phyloP scores from a whole-genome alignment of 2,888 invertebrate genomes.

The Hylaea fasciaria region DNA sequence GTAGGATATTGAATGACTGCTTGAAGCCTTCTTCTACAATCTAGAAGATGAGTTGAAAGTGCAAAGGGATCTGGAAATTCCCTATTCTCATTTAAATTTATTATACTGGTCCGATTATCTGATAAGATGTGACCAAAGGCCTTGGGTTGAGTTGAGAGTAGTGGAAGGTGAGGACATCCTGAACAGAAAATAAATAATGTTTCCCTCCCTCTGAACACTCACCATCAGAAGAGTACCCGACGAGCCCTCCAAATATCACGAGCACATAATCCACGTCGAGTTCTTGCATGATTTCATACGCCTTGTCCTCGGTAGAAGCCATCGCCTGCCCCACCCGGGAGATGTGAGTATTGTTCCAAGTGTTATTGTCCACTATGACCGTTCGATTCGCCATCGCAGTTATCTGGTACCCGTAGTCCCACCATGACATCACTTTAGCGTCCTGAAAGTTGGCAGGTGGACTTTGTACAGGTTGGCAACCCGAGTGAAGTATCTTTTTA shows the following conservation, averaged over 20 bases:
- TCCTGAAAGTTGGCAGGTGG: slow-evolving; percentile 84
- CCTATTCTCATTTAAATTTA: too few relatives aligned
- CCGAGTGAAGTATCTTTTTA: too few relatives aligned
- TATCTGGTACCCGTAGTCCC: slow-evolving; percentile 99
- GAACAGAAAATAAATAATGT: too few relatives aligned
- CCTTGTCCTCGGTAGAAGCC: slow-evolving; percentile 98
- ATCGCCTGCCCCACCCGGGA: slow-evolving; percentile 99
- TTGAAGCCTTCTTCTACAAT: too few relatives aligned
- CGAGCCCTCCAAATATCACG: slow-evolving; percentile 99
- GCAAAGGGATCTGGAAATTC: too few relatives aligned
- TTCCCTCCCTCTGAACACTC: too few relatives aligned
- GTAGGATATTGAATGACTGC: background rate
- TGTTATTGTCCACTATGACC: slow-evolving; percentile 99
- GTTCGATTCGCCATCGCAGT: slow-evolving; percentile 99
- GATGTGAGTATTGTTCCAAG: slow-evolving; percentile 99
- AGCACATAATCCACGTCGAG: slow-evolving; percentile 99
- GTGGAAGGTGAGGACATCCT: too few relatives aligned
- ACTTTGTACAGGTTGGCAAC: too few relatives aligned
- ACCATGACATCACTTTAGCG: slow-evolving; percentile 99
- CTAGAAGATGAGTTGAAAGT: too few relatives aligned
- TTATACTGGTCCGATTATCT: too few relatives aligned
- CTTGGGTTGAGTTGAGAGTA: too few relatives aligned
- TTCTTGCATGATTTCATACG: slow-evolving; percentile 99
- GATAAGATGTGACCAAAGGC: too few relatives aligned
- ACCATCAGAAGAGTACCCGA: slow-evolving; percentile 99